A percentile compares a stretch with the other conserved stretches of the same genome.
phyloP scores from a whole-genome alignment of 2,797 vertebrate species.

The Cryptoblepharus egeriae region DNA sequence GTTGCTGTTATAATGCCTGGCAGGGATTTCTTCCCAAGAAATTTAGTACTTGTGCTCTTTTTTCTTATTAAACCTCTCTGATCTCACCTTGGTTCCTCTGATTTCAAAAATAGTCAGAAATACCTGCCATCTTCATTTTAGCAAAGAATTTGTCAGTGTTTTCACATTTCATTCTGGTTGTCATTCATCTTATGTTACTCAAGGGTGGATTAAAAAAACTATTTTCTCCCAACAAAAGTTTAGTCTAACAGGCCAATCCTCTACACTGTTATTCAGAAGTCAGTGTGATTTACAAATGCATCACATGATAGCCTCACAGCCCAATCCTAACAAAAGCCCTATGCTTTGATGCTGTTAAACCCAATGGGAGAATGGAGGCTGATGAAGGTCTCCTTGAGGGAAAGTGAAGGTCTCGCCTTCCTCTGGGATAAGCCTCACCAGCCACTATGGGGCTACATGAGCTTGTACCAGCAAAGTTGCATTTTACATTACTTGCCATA shows the following conservation, averaged over 20 bases:
- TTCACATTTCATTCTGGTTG: background rate
- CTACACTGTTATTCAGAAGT: background rate
- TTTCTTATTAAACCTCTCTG: constrained; percentile 9
- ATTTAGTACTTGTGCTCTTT: background rate
- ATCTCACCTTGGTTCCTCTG: constrained; percentile 18
- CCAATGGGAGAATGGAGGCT: too few species aligned
- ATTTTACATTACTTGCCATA: too few species aligned
- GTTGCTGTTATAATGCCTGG: constrained; percentile 17
- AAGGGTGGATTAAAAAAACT: background rate
- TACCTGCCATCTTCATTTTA: background rate
- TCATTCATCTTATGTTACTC: background rate
- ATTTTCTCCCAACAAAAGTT: background rate
- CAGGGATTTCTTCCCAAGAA: constrained; percentile 32
- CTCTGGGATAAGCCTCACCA: too few species aligned
- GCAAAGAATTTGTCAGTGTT: constrained; percentile 5
- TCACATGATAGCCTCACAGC: background rate
- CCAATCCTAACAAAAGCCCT: too few species aligned
- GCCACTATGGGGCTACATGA: too few species aligned
- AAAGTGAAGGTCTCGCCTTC: too few species aligned
- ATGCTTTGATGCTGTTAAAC: too few species aligned
- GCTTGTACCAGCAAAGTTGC: too few species aligned
- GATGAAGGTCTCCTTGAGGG: too few species aligned
- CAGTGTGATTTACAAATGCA: background rate
- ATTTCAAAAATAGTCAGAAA: constrained; percentile 7
- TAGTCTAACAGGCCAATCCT: background rate